Evolutionary conservation across 2,113 vertebrate species (phyloP).

Genomic region (Bubo bubo): DNA sequence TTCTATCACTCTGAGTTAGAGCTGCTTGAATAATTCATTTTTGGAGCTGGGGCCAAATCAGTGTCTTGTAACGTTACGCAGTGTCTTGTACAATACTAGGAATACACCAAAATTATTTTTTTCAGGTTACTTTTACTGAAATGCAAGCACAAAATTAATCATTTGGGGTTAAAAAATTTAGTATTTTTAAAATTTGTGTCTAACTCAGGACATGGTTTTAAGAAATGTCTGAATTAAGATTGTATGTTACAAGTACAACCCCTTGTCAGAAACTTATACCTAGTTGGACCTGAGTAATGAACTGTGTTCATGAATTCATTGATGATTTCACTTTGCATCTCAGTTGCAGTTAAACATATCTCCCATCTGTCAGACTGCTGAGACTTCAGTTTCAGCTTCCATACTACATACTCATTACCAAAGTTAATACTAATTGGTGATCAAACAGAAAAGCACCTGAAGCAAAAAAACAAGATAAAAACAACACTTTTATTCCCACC

Average conservation of each 20-base stretch:
- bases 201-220: neutral
- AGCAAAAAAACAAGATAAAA: neutral
- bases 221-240: neutral
- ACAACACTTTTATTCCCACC: neutral
- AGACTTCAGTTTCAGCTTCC: neutral
- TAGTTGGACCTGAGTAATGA: neutral
- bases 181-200: neutral
- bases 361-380: neutral
- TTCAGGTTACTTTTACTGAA: neutral
- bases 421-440: neutral
- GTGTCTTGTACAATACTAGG: neutral
- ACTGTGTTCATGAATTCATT: neutral
- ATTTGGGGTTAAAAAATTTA: neutral
- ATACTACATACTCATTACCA: neutral
- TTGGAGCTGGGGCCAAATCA: neutral
- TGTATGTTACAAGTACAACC: neutral
- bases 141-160: neutral
- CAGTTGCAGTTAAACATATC: neutral
- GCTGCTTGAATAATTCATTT: neutral
- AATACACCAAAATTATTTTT: neutral
- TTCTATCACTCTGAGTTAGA: neutral
- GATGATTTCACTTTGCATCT: neutral
- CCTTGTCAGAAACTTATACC: neutral
- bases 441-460: slow-evolving; percentile 14
- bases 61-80: neutral